These are phyloP conservation scores for Meandrusa payeni DNA, from an alignment of 2,888 invertebrate genomes.

Conservation along the genomic window DNA sequence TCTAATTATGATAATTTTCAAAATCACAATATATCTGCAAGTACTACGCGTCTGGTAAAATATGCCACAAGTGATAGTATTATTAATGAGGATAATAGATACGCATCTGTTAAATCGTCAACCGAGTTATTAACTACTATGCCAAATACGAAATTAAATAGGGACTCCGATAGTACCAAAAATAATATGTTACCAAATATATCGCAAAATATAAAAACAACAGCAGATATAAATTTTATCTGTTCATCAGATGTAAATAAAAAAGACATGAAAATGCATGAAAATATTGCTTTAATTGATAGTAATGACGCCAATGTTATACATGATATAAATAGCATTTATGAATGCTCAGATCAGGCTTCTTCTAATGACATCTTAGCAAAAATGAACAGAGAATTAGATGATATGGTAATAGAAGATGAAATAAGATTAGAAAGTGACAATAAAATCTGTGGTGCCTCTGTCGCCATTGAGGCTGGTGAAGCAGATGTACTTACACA, in stretches of 20 bases:
- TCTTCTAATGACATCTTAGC: too few species aligned
- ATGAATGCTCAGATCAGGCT: too few species aligned
- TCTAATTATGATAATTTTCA: neutral
- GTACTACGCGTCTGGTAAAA: too few species aligned
- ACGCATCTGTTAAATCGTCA: conserved; percentile 20
- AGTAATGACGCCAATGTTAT: too few species aligned
- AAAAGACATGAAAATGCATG: conserved; percentile 27
- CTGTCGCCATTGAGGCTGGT: conserved; percentile 35
- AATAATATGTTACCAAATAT: neutral
- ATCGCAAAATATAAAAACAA: neutral
- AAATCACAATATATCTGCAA: neutral
- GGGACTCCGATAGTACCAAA: neutral
- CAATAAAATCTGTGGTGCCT: neutral
- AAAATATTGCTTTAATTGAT: conserved; percentile 30
- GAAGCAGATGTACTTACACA: conserved; percentile 62
- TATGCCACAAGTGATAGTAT: neutral
- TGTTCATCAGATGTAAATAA: conserved; percentile 5
- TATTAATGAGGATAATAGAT: conserved; percentile 2
- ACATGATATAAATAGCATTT: too few species aligned
- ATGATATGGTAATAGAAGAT: conserved; percentile 1
- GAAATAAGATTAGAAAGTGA: neutral
- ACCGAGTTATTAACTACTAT: conserved; percentile 22
- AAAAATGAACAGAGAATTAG: conserved; percentile 1
- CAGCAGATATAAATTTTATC: neutral
- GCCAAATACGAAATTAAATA: conserved; percentile 2